Conservation (phyloP, 2,888 invertebrate species). For the Antheraea assamensis region DNA sequence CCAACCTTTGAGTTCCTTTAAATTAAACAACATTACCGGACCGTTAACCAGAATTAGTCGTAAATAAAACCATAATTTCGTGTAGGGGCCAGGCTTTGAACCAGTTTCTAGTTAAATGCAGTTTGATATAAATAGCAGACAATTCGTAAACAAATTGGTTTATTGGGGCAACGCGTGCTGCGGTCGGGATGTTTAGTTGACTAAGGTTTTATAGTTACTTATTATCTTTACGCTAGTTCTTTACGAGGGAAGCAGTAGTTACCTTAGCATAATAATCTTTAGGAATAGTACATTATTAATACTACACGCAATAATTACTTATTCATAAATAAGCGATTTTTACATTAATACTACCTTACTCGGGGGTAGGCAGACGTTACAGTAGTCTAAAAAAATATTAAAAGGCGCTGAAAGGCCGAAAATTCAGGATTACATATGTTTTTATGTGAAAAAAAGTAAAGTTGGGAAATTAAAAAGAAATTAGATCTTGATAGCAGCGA, state of each 20-base stretch:
- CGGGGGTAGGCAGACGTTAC: too few relatives aligned
- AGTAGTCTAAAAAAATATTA: too few relatives aligned
- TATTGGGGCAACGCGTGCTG: constrained; percentile 40
- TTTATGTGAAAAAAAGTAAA: too few relatives aligned
- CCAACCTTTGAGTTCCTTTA: constrained; percentile 14
- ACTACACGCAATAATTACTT: background rate
- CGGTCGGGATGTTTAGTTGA: constrained; percentile 5
- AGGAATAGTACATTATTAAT: background rate
- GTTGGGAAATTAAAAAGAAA: too few relatives aligned
- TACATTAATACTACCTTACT: background rate
- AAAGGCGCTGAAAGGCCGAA: too few relatives aligned
- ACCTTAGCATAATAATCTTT: background rate
- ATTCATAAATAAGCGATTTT: background rate
- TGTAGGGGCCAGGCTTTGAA: constrained; percentile 31
- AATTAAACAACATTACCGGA: constrained; percentile 14
- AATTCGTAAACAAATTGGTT: constrained; percentile 43
- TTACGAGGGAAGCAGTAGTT: background rate
- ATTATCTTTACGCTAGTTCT: background rate
- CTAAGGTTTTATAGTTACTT: constrained; percentile 5
- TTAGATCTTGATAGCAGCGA: too few relatives aligned
- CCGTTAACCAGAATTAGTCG: constrained; percentile 15
- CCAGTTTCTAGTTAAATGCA: constrained; percentile 25
- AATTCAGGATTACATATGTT: too few relatives aligned
- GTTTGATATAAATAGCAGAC: constrained; percentile 33
- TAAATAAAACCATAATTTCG: constrained; percentile 21